These are phyloP conservation scores for Drusus annulatus DNA, from an alignment of 1,140 invertebrate genomes.

Conservation along the genomic window DNA sequence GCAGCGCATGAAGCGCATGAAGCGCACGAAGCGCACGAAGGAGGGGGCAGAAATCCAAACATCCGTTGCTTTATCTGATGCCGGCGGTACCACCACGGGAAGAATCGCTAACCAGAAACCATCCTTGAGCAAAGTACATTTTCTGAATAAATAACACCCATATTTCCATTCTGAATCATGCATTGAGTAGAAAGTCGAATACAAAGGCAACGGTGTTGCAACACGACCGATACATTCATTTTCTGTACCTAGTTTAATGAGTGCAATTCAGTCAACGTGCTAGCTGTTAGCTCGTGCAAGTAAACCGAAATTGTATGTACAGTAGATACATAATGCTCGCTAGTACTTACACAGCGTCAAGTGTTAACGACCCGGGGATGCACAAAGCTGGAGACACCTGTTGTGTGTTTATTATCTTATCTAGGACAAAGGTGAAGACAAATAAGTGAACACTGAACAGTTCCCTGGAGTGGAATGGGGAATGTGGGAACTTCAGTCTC, in stretches of 20 bases:
- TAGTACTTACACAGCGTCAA: neutral
- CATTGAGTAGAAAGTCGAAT: too few relatives aligned
- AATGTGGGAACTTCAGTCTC: neutral
- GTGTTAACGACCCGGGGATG: slow-evolving; percentile 47
- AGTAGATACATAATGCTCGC: too few relatives aligned
- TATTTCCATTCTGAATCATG: too few relatives aligned
- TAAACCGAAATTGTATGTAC: slow-evolving; percentile 33
- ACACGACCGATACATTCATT: too few relatives aligned
- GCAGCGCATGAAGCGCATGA: neutral
- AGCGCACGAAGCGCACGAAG: neutral
- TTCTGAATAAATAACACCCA: too few relatives aligned
- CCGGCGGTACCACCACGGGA: too few relatives aligned
- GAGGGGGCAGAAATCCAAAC: neutral
- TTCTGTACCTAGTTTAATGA: neutral
- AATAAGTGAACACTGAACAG: slow-evolving; percentile 27
- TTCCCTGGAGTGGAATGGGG: neutral
- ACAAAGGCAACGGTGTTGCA: too few relatives aligned
- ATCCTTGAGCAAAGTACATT: too few relatives aligned
- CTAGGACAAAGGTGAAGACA: slow-evolving; percentile 35
- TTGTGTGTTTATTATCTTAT: slow-evolving; percentile 50
- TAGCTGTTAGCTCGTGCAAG: slow-evolving; percentile 2
- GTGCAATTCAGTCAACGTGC: slow-evolving; percentile 10
- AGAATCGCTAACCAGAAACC: too few relatives aligned
- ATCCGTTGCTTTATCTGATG: too few relatives aligned
- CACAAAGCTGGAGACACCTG: slow-evolving; percentile 48